Evolutionary conservation across 2,797 vertebrate genomes (phyloP), one percentile per base, ranked within the genome.

Genomic region (Pelobates cultripes): DNA sequence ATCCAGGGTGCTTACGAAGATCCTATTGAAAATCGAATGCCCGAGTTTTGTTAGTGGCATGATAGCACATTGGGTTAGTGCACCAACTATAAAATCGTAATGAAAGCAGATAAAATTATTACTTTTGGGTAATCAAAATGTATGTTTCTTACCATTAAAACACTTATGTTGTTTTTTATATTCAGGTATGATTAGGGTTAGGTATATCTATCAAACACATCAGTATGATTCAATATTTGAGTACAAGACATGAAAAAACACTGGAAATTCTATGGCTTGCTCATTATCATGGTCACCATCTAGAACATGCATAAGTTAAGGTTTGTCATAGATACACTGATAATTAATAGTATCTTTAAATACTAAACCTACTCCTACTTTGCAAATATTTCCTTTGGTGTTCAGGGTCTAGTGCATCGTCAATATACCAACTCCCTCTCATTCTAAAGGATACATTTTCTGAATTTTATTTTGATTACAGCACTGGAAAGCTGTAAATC

Each of bases 401-500:
- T 84, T 84, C 67, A 84, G 63, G 77, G 77, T 84, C 82, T 73
- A 44, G 57, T 76, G 77, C 77, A 61, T 73, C 40, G 77, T 75
- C 73, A 76, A 57, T 72, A 60, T 55, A 43, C 47, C 74, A 10
- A 74, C 81, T 84, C 82, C 82, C 82, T 71, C 73, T 40, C 17
- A 74, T 70, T 67, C 55, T 64, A 79, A 75, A 79, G 77, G 77
- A 79, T 84, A 72, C 67, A 79, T 84, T 83, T 83, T 71, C 72
- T 60, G 69, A 83, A 79, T 83, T 79, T 51, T 79, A 69, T 79
- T 79, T 83, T 53, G 57, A 79, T 71, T 76, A 63, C 57, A 61
- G 55, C 72, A 66, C 67, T 75, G 75, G 55, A 79, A 79, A 76
- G 77, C 60, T 84, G 77, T 79, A 84, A 84, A 84, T 84, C 72